Evolutionary conservation across 2,797 vertebrate species (phyloP).

Genomic region (Hypotaenidia philippensis): DNA sequence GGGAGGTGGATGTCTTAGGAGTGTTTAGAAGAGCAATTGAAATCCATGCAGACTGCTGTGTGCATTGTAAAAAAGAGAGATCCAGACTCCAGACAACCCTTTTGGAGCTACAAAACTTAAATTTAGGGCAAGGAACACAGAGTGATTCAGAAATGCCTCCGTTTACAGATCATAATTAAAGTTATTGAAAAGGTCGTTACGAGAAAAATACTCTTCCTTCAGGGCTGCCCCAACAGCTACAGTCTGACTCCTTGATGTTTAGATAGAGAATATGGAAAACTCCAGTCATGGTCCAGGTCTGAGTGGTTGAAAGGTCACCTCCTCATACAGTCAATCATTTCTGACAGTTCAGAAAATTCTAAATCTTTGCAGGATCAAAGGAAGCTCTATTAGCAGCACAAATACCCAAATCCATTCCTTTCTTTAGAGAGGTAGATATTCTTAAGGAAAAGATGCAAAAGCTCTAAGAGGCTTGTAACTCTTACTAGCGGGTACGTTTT

Average conservation of each 20-base stretch:
- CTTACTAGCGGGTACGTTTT: background rate
- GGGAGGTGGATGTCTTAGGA: background rate
- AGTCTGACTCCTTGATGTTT: background rate
- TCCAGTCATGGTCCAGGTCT: background rate
- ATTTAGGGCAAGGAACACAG: background rate
- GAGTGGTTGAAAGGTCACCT: background rate
- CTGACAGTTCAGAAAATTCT: background rate
- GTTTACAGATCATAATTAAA: background rate
- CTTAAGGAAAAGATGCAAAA: background rate
- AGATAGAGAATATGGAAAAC: background rate
- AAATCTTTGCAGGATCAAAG: background rate
- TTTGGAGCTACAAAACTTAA: background rate
- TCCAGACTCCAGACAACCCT: background rate
- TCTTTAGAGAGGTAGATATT: background rate
- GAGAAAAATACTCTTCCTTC: background rate
- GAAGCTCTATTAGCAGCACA: background rate
- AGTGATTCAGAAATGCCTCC: background rate
- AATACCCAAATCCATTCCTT: background rate
- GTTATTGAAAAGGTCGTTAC: background rate
- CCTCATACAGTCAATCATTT: background rate
- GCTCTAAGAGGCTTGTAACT: rapidly evolving
- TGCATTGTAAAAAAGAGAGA: background rate
- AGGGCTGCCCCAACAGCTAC: background rate
- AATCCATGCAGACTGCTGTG: background rate
- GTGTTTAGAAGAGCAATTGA: background rate